Evolutionary conservation across 2,113 vertebrate species (phyloP).

Genomic region (Tachysurus fulvidraco): DNA sequence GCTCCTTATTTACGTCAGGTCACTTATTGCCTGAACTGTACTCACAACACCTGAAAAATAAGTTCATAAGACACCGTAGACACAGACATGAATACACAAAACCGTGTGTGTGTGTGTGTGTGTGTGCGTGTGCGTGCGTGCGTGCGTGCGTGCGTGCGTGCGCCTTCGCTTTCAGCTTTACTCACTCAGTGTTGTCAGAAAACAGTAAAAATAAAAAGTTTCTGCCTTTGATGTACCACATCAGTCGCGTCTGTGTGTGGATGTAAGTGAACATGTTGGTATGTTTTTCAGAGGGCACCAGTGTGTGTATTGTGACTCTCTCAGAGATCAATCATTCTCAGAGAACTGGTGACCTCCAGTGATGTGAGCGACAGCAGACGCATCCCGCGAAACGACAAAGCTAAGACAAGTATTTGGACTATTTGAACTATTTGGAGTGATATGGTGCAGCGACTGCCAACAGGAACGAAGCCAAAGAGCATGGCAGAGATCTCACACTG

Average conservation of each 20-base stretch:
- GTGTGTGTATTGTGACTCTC: neutral
- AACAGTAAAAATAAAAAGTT: neutral
- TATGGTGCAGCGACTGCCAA: too few species aligned
- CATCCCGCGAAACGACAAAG: too few species aligned
- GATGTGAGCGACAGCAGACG: too few species aligned
- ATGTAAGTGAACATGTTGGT: neutral
- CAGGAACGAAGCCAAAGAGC: too few species aligned
- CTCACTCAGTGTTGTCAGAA: neutral
- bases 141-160: too few species aligned
- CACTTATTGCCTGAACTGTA: constrained; percentile 19
- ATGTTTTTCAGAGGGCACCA: neutral
- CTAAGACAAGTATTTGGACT: too few species aligned
- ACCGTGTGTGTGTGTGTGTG: neutral
- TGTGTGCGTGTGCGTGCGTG: neutral
- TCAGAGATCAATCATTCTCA: too few species aligned
- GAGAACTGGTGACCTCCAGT: too few species aligned
- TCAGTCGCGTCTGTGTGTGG: neutral
- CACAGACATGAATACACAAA: neutral
- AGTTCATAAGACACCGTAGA: constrained; percentile 8
- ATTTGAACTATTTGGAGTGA: too few species aligned
- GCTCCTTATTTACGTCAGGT: constrained; percentile 26
- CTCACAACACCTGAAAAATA: neutral
- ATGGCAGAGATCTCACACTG: too few species aligned
- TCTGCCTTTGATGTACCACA: neutral
- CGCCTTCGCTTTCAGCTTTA: neutral